These are phyloP conservation scores for Apis dorsata DNA, from an alignment of 1,140 invertebrate genomes.

Conservation along the genomic window DNA sequence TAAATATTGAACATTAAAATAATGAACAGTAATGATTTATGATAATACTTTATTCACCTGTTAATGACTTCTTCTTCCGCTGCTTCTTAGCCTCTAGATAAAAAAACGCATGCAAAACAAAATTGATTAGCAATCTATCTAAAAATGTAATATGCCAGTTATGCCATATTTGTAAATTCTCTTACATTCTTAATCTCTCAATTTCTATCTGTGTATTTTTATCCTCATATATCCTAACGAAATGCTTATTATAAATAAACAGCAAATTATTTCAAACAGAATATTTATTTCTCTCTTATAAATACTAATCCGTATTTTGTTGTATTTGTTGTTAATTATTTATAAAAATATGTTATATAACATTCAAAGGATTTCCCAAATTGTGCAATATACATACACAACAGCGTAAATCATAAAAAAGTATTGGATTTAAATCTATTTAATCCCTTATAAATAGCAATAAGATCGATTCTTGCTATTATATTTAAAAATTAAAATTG, in stretches of 20 bases:
- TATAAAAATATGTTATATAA: conserved; percentile 4
- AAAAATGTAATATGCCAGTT: conserved; percentile 66
- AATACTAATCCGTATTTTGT: background rate
- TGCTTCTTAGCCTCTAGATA: conserved; percentile 94
- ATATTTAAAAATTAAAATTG: too few relatives aligned
- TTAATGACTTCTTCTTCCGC: conserved; percentile 92
- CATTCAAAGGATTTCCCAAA: conserved; percentile 46
- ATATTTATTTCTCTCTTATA: background rate
- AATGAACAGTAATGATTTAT: conserved; percentile 65
- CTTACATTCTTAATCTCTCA: conserved; percentile 16
- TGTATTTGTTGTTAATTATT: background rate
- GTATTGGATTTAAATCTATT: conserved; percentile 15
- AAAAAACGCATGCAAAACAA: conserved; percentile 84
- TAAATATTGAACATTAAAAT: conserved; percentile 38
- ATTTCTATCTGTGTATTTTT: background rate
- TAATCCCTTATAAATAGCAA: background rate
- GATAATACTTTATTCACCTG: conserved; percentile 85
- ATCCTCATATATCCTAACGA: background rate
- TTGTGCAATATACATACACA: conserved; percentile 51
- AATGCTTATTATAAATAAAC: conserved; percentile 39
- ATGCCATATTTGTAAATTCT: conserved; percentile 44
- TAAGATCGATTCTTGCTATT: conserved; percentile 10
- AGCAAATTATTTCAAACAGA: background rate
- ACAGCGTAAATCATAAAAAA: conserved; percentile 39
- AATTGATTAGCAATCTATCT: conserved; percentile 82